A percentile compares a stretch with the other conserved stretches of the same genome.
Evolutionary conservation across 2,888 invertebrate species (phyloP).

Genomic region (Perithous albicinctus): DNA sequence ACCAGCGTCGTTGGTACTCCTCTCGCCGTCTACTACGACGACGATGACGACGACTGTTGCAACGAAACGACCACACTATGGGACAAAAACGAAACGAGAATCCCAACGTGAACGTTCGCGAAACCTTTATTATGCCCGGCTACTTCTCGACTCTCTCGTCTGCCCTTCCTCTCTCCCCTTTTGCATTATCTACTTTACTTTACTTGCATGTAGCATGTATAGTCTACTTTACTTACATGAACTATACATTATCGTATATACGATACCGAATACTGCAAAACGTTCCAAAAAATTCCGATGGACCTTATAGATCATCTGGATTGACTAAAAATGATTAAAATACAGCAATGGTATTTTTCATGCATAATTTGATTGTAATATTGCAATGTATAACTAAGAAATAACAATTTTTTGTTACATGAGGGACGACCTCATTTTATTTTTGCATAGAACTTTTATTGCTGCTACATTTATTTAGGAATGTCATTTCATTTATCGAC

Average conservation of each 20-base stretch:
- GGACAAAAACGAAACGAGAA: slow-evolving; percentile 40
- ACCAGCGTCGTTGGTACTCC: slow-evolving; percentile 35
- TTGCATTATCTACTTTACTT: slow-evolving; percentile 51
- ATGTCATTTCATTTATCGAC: no score
- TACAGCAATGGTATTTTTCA: background rate
- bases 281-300: slow-evolving; percentile 48
- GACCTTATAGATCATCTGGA: slow-evolving; percentile 11
- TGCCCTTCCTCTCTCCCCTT: slow-evolving; percentile 10
- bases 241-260: slow-evolving; percentile 11
- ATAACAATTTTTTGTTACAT: no score
- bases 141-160: slow-evolving; percentile 47
- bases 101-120: slow-evolving; percentile 41
- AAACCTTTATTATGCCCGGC: slow-evolving; percentile 57
- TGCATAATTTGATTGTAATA: background rate
- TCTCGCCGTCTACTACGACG: slow-evolving; percentile 11
- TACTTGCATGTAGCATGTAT: slow-evolving; percentile 11
- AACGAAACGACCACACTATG: slow-evolving; percentile 45
- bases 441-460: no score
- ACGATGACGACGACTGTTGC: slow-evolving; percentile 42
- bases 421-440: no score
- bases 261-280: background rate
- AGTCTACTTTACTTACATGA: background rate
- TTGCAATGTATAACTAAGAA: background rate
- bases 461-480: no score
- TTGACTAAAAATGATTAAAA: slow-evolving; percentile 48